phyloP scores from a whole-genome alignment of 2,113 vertebrate species.

The Phyllostomus discolor region DNA sequence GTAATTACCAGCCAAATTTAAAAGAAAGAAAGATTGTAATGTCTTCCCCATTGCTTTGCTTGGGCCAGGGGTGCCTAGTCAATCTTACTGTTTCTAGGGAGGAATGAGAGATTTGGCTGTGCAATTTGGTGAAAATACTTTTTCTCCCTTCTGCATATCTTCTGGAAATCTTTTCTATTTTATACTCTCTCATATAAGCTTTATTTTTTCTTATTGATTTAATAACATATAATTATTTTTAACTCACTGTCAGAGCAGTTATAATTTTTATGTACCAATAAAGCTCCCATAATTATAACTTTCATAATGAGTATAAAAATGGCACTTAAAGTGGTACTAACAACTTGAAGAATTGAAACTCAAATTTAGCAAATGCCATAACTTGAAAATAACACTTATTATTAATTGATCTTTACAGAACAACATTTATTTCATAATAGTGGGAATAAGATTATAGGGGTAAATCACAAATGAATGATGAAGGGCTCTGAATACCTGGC shows the following conservation, averaged over 20 bases:
- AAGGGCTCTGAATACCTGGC: neutral
- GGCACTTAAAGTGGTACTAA: neutral
- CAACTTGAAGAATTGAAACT: constrained; percentile 13
- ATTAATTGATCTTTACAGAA: constrained; percentile 21
- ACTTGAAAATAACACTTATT: neutral
- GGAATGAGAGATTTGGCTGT: neutral
- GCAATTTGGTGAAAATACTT: neutral
- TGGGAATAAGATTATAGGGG: neutral
- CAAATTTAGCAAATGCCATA: neutral
- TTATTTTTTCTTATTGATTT: constrained; percentile 26
- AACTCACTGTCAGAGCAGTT: constrained; percentile 9
- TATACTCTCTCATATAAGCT: neutral
- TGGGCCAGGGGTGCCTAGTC: neutral
- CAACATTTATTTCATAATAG: neutral
- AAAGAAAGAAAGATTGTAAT: neutral
- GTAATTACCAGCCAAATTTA: neutral
- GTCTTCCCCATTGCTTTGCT: neutral
- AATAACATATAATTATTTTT: constrained; percentile 21
- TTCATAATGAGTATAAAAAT: constrained; percentile 31
- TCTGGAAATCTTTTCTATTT: neutral
- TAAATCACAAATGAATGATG: neutral
- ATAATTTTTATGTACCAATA: constrained; percentile 39
- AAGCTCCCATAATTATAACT: constrained; percentile 21
- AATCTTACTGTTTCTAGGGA: neutral
- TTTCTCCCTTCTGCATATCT: neutral